Percentiles rank a stretch among this genome's conserved stretches.
phyloP scores from a whole-genome alignment of 2,797 vertebrate species.

The Poecile montanus region DNA sequence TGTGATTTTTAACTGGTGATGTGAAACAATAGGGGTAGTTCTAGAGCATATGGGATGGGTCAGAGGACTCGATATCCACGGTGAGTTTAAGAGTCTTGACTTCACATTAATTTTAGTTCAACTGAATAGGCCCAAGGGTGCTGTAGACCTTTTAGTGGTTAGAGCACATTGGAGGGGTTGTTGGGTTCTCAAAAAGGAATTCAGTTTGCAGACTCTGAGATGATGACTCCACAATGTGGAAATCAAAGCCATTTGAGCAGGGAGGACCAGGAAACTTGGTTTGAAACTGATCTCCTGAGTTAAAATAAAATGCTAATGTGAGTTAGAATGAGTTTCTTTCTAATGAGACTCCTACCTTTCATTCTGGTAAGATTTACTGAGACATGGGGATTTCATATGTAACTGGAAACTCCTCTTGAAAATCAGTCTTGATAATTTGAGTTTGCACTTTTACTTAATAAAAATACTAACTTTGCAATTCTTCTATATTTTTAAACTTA shows the following conservation, averaged over 20 bases:
- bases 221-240: neutral
- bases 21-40: neutral
- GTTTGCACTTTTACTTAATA: neutral
- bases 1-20: neutral
- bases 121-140: neutral
- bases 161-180: neutral
- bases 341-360: neutral
- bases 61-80: fast-evolving
- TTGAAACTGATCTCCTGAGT: neutral
- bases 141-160: neutral
- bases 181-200: neutral
- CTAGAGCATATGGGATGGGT: neutral
- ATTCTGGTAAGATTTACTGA: neutral
- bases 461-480: neutral
- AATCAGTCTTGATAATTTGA: neutral
- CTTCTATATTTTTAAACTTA: neutral
- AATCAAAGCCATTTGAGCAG: neutral
- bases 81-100: neutral
- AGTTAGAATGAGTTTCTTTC: neutral
- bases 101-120: neutral
- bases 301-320: neutral
- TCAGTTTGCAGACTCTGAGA: neutral
- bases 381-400: neutral
- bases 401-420: neutral
- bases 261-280: neutral